Evolutionary conservation across 2,113 vertebrate genomes (phyloP).

Genomic region (Euleptes europaea): DNA sequence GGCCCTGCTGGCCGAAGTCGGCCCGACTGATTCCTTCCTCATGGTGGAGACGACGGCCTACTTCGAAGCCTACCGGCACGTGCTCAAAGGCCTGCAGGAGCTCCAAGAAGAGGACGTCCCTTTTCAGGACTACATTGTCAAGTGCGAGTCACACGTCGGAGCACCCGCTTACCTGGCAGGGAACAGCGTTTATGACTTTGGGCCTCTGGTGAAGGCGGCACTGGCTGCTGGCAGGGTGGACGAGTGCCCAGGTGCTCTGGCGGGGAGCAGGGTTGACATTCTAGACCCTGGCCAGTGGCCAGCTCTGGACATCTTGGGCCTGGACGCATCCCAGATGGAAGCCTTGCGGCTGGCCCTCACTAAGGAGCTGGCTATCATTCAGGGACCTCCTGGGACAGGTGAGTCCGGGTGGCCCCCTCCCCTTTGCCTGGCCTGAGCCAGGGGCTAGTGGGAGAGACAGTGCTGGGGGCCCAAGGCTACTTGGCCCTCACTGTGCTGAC

Average conservation of each 20-base stretch:
- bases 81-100: slow-evolving; percentile 89
- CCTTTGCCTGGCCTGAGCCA: background rate
- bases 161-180: slow-evolving; percentile 79
- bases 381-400: slow-evolving; percentile 97
- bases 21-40: slow-evolving; percentile 82
- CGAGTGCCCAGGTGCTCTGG: slow-evolving; percentile 7
- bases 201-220: slow-evolving; percentile 61
- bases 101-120: slow-evolving; percentile 81
- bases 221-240: background rate
- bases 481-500: too few relatives aligned
- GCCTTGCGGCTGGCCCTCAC: slow-evolving; percentile 90
- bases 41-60: slow-evolving; percentile 96
- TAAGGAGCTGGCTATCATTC: slow-evolving; percentile 93
- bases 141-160: slow-evolving; percentile 79
- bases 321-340: slow-evolving; percentile 90
- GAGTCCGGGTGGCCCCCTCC: slow-evolving; percentile 37
- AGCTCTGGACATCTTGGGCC: slow-evolving; percentile 77
- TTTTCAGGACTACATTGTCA: slow-evolving; percentile 93
- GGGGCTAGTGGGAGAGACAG: background rate
- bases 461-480: background rate
- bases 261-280: slow-evolving; percentile 62
- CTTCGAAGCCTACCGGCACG: slow-evolving; percentile 93
- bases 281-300: slow-evolving; percentile 82
- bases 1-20: slow-evolving; percentile 70
- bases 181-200: slow-evolving; percentile 74